Percentiles rank a stretch among this genome's conserved stretches.
Evolutionary conservation across 2,888 invertebrate genomes (phyloP).

Genomic region (Melolontha melolontha): DNA sequence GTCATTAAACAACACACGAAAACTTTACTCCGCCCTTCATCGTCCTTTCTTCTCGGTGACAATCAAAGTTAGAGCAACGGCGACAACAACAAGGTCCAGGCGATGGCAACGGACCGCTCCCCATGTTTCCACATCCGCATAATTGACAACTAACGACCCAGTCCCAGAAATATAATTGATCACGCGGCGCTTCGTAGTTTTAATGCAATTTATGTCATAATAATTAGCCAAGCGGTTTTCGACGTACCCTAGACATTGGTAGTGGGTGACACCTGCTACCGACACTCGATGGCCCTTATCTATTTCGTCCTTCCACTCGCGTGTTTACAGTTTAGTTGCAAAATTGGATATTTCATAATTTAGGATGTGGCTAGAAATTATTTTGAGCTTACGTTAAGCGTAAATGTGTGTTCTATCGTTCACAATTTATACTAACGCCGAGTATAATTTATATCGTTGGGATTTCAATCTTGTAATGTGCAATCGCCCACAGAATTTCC

Average conservation of each 20-base stretch:
- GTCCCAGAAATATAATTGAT: conserved; percentile 57
- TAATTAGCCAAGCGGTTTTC: conserved; percentile 55
- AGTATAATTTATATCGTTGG: no score
- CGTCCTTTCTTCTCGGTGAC: not conserved
- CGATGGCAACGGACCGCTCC: not conserved
- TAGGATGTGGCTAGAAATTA: no score
- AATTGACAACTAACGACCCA: conserved; percentile 31
- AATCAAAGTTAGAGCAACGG: conserved; percentile 12
- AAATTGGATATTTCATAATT: no score
- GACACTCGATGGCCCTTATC: no score
- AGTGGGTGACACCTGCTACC: no score
- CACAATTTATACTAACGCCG: no score
- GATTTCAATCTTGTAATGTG: no score
- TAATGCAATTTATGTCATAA: conserved; percentile 64
- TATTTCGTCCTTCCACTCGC: no score
- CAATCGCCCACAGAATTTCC: no score
- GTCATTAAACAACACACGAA: conserved; percentile 16
- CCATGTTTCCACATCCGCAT: conserved; percentile 4
- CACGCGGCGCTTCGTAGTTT: conserved; percentile 57
- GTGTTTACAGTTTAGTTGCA: no score
- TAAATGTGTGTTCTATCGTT: no score
- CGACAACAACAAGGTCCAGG: conserved; percentile 4
- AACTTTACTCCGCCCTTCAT: not conserved
- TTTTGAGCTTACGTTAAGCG: no score
- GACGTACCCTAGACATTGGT: not conserved